phyloP scores from a whole-genome alignment of 1,140 invertebrate species.

The Tetramorium simillimum region DNA sequence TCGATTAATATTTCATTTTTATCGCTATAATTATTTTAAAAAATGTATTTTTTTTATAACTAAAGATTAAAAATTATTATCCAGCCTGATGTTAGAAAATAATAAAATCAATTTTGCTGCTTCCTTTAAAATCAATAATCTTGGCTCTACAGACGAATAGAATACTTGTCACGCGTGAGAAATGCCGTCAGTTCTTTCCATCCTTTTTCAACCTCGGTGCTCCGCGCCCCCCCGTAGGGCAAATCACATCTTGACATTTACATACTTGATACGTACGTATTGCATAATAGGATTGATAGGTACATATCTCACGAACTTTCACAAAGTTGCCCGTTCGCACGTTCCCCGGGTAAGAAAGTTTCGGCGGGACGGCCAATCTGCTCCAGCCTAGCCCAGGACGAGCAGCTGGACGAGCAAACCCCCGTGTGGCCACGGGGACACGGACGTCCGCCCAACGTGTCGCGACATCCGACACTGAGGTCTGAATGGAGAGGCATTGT shows the following conservation, averaged over 20 bases:
- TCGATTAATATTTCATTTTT: background rate
- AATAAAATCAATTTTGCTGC: background rate
- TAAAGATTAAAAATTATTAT: background rate
- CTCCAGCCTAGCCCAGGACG: background rate
- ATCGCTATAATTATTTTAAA: background rate
- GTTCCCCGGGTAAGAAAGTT: conserved; percentile 35
- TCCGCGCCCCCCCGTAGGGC: background rate
- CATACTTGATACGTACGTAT: conserved; percentile 19
- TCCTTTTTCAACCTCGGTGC: background rate
- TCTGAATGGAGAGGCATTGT: conserved; percentile 69
- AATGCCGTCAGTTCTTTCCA: background rate
- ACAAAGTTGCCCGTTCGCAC: conserved; percentile 19
- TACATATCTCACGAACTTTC: conserved; percentile 11
- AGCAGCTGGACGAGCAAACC: conserved; percentile 57
- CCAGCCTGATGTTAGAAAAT: background rate
- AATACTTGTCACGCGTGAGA: conserved; percentile 8
- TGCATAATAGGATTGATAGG: conserved; percentile 21
- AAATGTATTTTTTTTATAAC: background rate
- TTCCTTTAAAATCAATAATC: background rate
- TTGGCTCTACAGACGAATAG: too few species aligned
- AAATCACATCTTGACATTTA: conserved; percentile 25
- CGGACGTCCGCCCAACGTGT: conserved; percentile 48
- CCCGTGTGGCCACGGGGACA: conserved; percentile 6
- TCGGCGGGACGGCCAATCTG: background rate
- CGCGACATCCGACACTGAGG: conserved; percentile 69